Base-by-base conservation (phyloP, 2,113 vertebrate genomes). In the Ia io region DNA sequence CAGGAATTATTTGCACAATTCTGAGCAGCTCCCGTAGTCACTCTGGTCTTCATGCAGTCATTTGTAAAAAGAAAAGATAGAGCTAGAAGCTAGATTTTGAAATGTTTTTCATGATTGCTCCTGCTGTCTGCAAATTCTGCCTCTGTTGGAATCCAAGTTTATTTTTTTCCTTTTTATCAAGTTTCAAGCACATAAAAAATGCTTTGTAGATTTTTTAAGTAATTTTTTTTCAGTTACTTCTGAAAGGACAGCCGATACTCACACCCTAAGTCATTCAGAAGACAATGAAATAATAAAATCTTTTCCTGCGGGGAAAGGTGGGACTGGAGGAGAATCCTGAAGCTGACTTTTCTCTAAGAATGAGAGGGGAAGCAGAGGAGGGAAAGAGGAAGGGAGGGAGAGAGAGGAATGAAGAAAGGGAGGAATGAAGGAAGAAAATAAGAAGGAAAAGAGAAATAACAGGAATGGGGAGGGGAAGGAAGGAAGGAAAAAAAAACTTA, bases 291-390 rank as follows among this genome's bases (percentile, higher is more conserved):
- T 78, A 18, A 88, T 53, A 35, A 84, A 91, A 53, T 44, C 17
- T 14, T 82, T 56, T 92, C 23, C 71, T 85, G 32, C 8, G 5
- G 5, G 61, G 49, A 65, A 6, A 89, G 30, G 4, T n/a, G 9
- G 47, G 42, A 49, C 30, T 30, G 1, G 59, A 92, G 88, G 69
- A 9, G 82, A 51, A 30, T 84, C 76, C 85, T 56, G 9, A 83
- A 90, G 92, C 25, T 76, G 56, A 44, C 37, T 79, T 84, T 79
- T 95, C 44, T 30, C 70, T 95, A 70, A 80, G 94, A 97, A 90
- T 96, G 92, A 91, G 30, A 10, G 7, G 20, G 32, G 13, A 20
- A 4, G 30, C 5, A 44, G 16, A 3, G 35, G 17, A 20, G 20
- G 32, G 6, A 16, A 7, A 42, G 14, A 28, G 12, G 20, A 4